Base-by-base conservation (phyloP, 2,113 vertebrate genomes). In the Sylvia atricapilla region DNA sequence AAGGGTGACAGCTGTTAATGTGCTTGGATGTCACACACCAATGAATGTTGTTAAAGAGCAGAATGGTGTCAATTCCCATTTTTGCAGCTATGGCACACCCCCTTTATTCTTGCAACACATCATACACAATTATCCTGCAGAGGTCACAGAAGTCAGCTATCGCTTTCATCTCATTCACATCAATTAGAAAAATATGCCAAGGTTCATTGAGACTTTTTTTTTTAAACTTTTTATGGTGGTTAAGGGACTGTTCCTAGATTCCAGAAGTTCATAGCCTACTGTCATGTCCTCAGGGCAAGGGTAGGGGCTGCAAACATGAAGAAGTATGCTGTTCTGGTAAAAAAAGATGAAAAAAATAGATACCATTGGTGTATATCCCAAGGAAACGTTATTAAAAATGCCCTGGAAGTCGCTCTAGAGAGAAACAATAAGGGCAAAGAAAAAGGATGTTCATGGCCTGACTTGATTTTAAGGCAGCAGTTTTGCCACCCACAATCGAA, bases 171-270 rank as follows among this genome's bases (percentile, higher is more conserved):
- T 82, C 67, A 39, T 52, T 93, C 59, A 52, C 75, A 63, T 69
- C 81, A 89, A 56, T 94, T 90, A 95, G 70, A 82, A 93, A 87
- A 94, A 79, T 81, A 93, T 20, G 43, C 53, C 67, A 35, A 93
- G 76, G 46, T 82, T 89, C 81, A 91, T 41, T 3, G 16, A 53
- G 44, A 7, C 10, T 22, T 47, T 47, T 14, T 49, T 24, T 13
- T 47, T 50, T 68, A 35, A 27, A 25, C 12, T 47, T 92, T 84
- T 82, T 50, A 63, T 47, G 33, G 67, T 23, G 69, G 33, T 75
- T 78, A 62, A 41, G 49, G 56, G 80, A 37, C 81, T 14, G 37
- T 43, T 95, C 58, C 62, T 84, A 49, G 37, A 50, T 33, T 85
- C 56, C 49, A 79, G 64, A 89, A 89, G 53, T 66, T 84, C 58